A percentile compares a stretch with the other conserved stretches of the same genome.
These are phyloP conservation scores for Sialis fuliginosa DNA, from an alignment of 2,888 invertebrate genomes.

Conservation along the genomic window DNA sequence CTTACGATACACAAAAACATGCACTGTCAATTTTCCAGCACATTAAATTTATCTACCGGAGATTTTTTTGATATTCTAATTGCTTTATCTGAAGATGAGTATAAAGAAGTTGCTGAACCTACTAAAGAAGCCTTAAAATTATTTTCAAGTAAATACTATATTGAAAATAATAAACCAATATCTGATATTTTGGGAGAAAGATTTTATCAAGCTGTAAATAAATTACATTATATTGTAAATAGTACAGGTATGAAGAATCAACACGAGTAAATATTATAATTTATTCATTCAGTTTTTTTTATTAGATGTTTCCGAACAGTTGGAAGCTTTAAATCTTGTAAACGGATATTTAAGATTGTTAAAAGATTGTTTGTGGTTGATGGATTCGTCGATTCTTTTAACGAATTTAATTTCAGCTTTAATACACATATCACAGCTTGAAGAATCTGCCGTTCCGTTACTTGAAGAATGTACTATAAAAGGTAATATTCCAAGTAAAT, in stretches of 20 bases:
- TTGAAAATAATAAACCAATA: constrained; percentile 22
- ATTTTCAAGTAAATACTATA: constrained; percentile 26
- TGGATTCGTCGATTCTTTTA: constrained; percentile 34
- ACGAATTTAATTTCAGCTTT: constrained; percentile 36
- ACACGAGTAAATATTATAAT: background rate
- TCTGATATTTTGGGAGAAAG: constrained; percentile 39
- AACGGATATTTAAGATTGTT: constrained; percentile 47
- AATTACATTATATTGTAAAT: constrained; percentile 45
- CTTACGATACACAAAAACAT: no score
- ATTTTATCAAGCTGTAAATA: constrained; percentile 36
- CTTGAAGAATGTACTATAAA: constrained; percentile 30
- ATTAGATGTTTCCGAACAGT: constrained; percentile 40
- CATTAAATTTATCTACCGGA: no score
- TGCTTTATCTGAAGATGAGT: constrained; percentile 46
- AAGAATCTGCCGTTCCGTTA: constrained; percentile 27
- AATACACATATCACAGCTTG: constrained; percentile 33
- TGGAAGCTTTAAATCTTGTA: constrained; percentile 40
- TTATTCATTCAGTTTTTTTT: constrained; percentile 6
- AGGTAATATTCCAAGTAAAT: constrained; percentile 16
- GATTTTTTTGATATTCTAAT: constrained; percentile 45
- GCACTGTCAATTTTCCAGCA: no score
- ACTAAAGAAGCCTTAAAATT: constrained; percentile 22
- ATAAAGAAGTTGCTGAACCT: constrained; percentile 27
- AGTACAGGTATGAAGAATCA: constrained; percentile 28
- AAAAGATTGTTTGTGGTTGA: constrained; percentile 29